Evolutionary conservation across 1,140 invertebrate species (phyloP), one percentile per base, ranked within the genome.

Genomic region (Aethina tumida): DNA sequence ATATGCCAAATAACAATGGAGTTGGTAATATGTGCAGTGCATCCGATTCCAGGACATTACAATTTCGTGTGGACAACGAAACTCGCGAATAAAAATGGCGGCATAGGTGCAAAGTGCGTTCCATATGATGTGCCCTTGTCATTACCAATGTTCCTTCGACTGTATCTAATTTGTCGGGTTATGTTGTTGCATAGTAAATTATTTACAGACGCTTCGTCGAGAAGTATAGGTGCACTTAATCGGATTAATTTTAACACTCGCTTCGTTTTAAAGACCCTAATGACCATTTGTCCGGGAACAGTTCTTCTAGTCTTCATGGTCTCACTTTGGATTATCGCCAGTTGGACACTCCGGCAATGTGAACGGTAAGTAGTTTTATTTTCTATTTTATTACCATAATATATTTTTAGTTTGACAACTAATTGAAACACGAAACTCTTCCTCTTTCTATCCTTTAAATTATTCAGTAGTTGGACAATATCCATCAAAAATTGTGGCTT

Each of bases 241-340:
- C 81, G 95, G 59, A 98, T 99, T 67, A 98, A 97, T 71, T 99
- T 99, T 75, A 97, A 99, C 70, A 98, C 96, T 56, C 77, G 82
- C 59, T 99, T 99, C 71, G 95, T 99, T 56, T 76, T 99, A 56
- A 99, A 99, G 72, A 99, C 96, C 29, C 70, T 99, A 49, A 99
- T 99, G 96, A 99, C 95, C 58, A 97, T 99, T 60, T 99, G 94
- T 68, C 97, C 97, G 15, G 97, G 95, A 49, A 98, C 94, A 29
- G 93, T 99, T 39, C 75, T 99, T 49, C 73, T 97, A 44, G 93
- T 97, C 36, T 97, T 97, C 69, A 97, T 97, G 86, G 87, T 99
- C 36, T 97, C 95, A 0, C 70, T 99, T 29, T 99, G 96, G 95
- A 95, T 99, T 64, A 97, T 99, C 51, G 94, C 94, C 28, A 96